Evolutionary conservation across 2,888 invertebrate species (phyloP).

Genomic region (Glaucopsyche alexis): DNA sequence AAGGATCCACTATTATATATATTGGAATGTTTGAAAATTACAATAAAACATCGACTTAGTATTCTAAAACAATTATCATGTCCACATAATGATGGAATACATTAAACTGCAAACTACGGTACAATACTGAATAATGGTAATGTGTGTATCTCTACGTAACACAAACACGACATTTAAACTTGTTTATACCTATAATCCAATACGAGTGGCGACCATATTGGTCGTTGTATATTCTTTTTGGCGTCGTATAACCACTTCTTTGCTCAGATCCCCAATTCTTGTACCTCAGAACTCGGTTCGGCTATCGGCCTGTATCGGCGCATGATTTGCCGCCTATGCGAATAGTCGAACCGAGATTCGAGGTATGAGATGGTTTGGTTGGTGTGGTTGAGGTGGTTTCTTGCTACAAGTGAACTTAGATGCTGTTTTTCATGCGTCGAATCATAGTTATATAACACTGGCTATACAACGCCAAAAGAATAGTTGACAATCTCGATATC

Average conservation of each 20-base stretch:
- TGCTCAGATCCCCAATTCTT: background rate
- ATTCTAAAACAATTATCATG: constrained; percentile 25
- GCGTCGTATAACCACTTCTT: constrained; percentile 1
- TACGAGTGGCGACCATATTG: background rate
- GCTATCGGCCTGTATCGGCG: too few species aligned
- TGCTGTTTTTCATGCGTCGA: background rate
- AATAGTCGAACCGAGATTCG: too few species aligned
- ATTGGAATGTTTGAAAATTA: constrained; percentile 14
- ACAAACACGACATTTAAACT: constrained; percentile 24
- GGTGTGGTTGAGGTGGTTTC: too few species aligned
- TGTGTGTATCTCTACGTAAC: background rate
- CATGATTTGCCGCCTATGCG: too few species aligned
- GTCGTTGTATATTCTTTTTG: background rate
- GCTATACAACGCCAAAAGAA: background rate
- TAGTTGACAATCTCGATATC: constrained; percentile 5
- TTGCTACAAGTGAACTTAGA: background rate
- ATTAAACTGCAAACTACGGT: constrained; percentile 16
- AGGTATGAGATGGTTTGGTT: too few species aligned
- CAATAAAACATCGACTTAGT: constrained; percentile 23
- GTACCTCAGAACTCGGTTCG: too few species aligned
- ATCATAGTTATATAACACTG: background rate
- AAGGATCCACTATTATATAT: constrained; percentile 24
- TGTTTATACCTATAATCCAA: constrained; percentile 14
- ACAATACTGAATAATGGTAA: constrained; percentile 19
- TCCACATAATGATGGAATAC: background rate